Base-by-base conservation (phyloP, 1,140 invertebrate genomes). In the Paracyclopina nana region DNA sequence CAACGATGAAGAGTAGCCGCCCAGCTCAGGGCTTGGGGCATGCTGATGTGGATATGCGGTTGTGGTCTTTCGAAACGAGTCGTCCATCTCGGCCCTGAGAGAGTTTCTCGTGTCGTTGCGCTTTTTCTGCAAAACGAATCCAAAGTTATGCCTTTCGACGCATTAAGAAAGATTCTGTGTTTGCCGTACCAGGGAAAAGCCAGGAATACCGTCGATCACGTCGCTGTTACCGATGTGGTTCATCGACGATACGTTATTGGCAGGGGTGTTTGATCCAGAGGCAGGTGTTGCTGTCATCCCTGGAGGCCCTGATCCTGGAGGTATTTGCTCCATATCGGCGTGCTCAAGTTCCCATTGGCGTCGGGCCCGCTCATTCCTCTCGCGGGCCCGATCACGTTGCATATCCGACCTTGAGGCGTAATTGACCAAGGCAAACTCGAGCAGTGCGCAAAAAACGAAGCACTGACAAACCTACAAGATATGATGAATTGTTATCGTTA, bases 371-470 rank as follows among this genome's bases (percentile, higher is more conserved):
- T 50, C 48, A 9, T 38, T 50, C n/a, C 48, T 11, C 31, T 50
- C 48, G 9, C 48, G 28, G 12, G 28, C 30, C 14, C 48, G 12
- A 30, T 50, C 48, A 18, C 48, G 12, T 30, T 50, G 48, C 48
- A 50, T 50, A 24, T 50, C 48, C 14, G 48, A 50, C 25, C 48
- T 31, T n/a, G 30, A 50, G 20, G 69, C 68, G 57, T 72, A 72
- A 56, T 73, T 72, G 34, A 73, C 72, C 4, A 73, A 57, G n/a
- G 71, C 70, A 54, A 72, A 72, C 56, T 72, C 70, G 5, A 72
- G 57, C 29, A 72, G 60, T 9, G 71, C 68, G 9, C 67, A 65
- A 54, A 72, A 74, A 25, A 73, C 70, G 57, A 72, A 74, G 8
- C 68, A 70, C 31, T 71, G 61, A 56, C 71, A 72, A 6, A 70